Percentiles rank a stretch among this genome's conserved stretches.
phyloP scores from a whole-genome alignment of 2,113 vertebrate species.

The Oryzias woworae region DNA sequence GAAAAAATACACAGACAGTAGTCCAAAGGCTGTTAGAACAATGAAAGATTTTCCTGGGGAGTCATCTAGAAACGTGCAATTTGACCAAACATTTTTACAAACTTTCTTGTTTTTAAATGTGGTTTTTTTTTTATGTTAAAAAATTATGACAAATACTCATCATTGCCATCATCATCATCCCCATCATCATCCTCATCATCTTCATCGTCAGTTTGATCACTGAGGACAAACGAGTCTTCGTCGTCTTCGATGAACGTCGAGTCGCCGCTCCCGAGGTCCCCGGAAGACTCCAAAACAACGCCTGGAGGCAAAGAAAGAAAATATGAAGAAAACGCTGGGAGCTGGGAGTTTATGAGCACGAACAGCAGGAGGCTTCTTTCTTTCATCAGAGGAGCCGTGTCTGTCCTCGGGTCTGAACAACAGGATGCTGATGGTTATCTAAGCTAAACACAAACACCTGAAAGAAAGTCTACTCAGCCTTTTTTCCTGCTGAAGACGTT shows the following conservation, averaged over 20 bases:
- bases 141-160: constrained; percentile 86
- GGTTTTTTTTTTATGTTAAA: constrained; percentile 8
- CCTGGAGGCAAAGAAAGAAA: constrained; percentile 62
- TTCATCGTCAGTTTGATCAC: constrained; percentile 86
- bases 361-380: no score
- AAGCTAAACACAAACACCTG: no score
- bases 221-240: constrained; percentile 73
- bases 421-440: no score
- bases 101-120: constrained; percentile 35
- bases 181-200: constrained; percentile 91
- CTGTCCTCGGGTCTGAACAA: no score
- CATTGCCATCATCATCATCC: constrained; percentile 84
- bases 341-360: no score
- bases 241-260: constrained; percentile 80
- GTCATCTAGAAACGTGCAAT: constrained; percentile 83
- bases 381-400: no score
- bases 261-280: constrained; percentile 92
- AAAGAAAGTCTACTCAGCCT: no score
- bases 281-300: constrained; percentile 86
- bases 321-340: not conserved
- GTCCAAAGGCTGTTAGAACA: constrained; percentile 80
- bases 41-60: constrained; percentile 77
- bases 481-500: no score
- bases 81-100: constrained; percentile 68
- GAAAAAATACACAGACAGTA: constrained; percentile 87